Percentiles rank a stretch among this genome's conserved stretches.
phyloP scores from a whole-genome alignment of 1,140 invertebrate genomes.

The Aphelinus certus region DNA sequence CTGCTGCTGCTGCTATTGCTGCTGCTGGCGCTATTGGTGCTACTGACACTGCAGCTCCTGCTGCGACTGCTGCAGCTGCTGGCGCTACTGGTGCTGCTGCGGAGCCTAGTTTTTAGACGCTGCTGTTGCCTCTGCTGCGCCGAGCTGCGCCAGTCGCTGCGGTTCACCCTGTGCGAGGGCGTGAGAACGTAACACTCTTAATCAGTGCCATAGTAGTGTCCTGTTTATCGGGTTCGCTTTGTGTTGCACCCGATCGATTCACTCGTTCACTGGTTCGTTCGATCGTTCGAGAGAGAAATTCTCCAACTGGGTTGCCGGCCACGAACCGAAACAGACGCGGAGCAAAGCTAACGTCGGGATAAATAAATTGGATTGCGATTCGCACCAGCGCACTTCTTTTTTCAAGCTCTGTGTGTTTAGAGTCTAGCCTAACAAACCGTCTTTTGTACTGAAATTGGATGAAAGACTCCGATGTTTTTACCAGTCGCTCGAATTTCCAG shows the following conservation, averaged over 20 bases:
- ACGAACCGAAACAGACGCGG: background rate
- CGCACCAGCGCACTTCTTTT: background rate
- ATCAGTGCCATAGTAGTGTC: too few species aligned
- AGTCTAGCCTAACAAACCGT: too few species aligned
- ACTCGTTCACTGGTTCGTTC: background rate
- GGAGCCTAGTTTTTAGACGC: background rate
- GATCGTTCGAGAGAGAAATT: background rate
- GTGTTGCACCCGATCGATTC: background rate
- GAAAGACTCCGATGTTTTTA: too few species aligned
- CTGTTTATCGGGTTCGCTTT: background rate
- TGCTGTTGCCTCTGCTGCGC: constrained; percentile 34
- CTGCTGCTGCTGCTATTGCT: constrained; percentile 8
- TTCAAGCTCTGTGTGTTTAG: too few species aligned
- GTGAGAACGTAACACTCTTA: too few species aligned
- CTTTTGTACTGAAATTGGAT: too few species aligned
- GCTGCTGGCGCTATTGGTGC: background rate
- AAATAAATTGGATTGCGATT: constrained; percentile 13
- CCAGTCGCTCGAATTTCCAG: too few species aligned
- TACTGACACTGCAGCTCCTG: constrained; percentile 17
- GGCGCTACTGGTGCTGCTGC: constrained; percentile 24
- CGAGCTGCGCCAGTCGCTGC: constrained; percentile 6
- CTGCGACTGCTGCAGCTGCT: constrained; percentile 1
- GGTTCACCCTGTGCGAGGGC: constrained; percentile 11
- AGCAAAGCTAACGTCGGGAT: background rate
- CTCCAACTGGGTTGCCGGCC: background rate